A percentile compares a stretch with the other conserved stretches of the same genome.
phyloP scores from a whole-genome alignment of 2,113 vertebrate species.

The Myrmecophaga tridactyla region DNA sequence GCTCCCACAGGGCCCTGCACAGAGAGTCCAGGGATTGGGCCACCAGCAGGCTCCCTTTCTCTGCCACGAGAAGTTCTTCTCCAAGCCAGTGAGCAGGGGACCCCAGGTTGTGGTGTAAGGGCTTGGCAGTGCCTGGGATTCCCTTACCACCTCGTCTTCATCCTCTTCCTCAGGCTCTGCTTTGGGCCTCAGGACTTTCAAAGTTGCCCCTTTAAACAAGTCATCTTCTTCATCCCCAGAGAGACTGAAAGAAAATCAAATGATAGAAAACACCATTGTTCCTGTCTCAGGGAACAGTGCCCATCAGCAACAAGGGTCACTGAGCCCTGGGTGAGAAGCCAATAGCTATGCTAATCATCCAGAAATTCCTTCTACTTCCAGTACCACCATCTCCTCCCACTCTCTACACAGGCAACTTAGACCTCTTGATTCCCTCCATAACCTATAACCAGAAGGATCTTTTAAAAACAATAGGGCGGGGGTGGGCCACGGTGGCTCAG shows the following conservation, averaged over 20 bases:
- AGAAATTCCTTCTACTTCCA: background rate
- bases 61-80: background rate
- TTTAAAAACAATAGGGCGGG: background rate
- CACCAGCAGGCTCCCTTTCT: conserved; percentile 63
- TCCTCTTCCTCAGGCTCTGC: conserved; percentile 88
- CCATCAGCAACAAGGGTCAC: background rate
- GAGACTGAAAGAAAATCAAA: conserved; percentile 72
- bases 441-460: background rate
- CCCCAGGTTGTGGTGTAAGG: background rate
- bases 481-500: too few species aligned
- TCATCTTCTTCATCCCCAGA: conserved; percentile 75
- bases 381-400: background rate
- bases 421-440: background rate
- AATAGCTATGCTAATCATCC: background rate
- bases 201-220: conserved; percentile 78
- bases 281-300: background rate
- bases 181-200: conserved; percentile 62
- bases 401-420: background rate
- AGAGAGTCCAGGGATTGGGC: conserved; percentile 56
- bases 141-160: conserved; percentile 95
- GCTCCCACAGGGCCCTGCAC: conserved; percentile 51
- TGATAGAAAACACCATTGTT: background rate
- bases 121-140: background rate
- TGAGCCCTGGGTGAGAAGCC: background rate
- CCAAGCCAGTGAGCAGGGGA: background rate